Evolutionary conservation across 1,140 invertebrate genomes (phyloP), one percentile per base, ranked within the genome.

Genomic region (Temnothorax longispinosus): DNA sequence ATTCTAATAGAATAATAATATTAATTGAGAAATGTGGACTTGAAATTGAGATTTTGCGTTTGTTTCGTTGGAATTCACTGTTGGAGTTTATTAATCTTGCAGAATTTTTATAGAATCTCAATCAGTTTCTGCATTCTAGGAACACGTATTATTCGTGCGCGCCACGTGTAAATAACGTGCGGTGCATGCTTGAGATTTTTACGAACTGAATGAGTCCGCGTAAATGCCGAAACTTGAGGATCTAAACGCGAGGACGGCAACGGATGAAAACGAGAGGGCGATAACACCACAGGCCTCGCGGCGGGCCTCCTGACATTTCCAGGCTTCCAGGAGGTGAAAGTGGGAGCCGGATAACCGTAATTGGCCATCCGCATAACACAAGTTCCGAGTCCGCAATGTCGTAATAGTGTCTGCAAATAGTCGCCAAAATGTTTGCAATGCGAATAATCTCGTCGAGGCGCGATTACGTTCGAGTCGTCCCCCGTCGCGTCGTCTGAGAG

Each of bases 281-380:
- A 84, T 84, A 84, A 84, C 69, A 84, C n/a, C 18, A 27, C 65
- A 44, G 7, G 41, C 15, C 65, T 50, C 54, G 67, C 54, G 67
- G 80, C 69, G 80, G 69, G 58, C 69, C 64, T 69, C 50, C 54
- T 84, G 80, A 84, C 80, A 84, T 84, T 84, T 84, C 80, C 80
- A 84, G 69, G 54, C 41, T 74, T 74, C 80, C 67, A 84, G 69
- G 69, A 84, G 80, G 80, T 84, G 80, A 84, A 84, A 84, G 80
- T 71, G 80, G 80, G 67, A 82, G 80, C 52, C 80, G 80, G 80
- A 84, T 84, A 75, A 84, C 69, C 69, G 80, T 84, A 84, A 84
- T 84, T 84, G 80, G 80, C 69, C 80, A 84, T 84, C 67, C 67
- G 80, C 74, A 60, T 84, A 74, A 84, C 47, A 84, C 80, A 74